A percentile compares a stretch with the other conserved stretches of the same genome.
phyloP scores from a whole-genome alignment of 2,888 invertebrate genomes.

The Melanophora roralis region DNA sequence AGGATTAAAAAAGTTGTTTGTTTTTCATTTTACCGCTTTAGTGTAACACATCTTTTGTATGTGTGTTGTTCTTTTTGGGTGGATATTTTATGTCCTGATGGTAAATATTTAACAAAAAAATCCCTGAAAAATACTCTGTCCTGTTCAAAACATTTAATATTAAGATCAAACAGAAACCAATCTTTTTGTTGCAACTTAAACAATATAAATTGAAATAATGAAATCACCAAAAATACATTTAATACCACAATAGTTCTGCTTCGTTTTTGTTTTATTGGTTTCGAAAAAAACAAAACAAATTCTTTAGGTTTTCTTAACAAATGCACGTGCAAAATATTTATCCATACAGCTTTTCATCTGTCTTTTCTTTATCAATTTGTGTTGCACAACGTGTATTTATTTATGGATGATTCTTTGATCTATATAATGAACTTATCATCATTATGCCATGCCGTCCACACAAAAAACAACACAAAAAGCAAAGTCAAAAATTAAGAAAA shows the following conservation, averaged over 20 bases:
- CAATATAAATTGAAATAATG: conserved; percentile 28
- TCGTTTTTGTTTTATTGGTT: not conserved
- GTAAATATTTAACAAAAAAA: not conserved
- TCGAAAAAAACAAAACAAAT: no score
- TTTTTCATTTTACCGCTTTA: conserved; percentile 38
- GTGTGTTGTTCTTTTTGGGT: conserved; percentile 33
- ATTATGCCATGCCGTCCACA: conserved; percentile 22
- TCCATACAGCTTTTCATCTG: conserved; percentile 44
- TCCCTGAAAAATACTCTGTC: not conserved
- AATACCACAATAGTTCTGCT: conserved; percentile 25
- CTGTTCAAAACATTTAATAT: conserved; percentile 21
- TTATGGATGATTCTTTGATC: conserved; percentile 46
- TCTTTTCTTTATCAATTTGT: conserved; percentile 27
- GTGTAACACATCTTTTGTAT: conserved; percentile 24
- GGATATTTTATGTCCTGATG: conserved; percentile 30
- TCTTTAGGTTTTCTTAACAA: conserved; percentile 25
- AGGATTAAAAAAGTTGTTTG: conserved; percentile 27
- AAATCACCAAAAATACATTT: conserved; percentile 35
- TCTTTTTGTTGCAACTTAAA: conserved; percentile 40
- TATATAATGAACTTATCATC: conserved; percentile 53
- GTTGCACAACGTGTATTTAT: conserved; percentile 43
- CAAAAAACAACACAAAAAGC: not conserved
- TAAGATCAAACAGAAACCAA: conserved; percentile 46
- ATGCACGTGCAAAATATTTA: conserved; percentile 62
- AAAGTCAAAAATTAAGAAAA: conserved; percentile 27